Evolutionary conservation across 2,888 invertebrate genomes (phyloP), one percentile per base, ranked within the genome.

Genomic region (Drosophila flavopinicola): DNA sequence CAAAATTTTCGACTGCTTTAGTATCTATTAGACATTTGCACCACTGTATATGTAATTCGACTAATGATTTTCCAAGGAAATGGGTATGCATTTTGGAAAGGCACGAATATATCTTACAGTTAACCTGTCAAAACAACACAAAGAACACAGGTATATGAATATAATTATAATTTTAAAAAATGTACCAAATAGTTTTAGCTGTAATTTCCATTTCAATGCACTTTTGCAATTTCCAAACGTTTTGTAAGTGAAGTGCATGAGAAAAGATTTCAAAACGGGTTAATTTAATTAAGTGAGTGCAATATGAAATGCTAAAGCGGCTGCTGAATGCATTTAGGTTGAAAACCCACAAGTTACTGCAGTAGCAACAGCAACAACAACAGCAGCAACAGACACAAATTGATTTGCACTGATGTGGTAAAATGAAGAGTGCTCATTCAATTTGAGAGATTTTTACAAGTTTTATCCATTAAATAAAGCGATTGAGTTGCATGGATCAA

Each of bases 401-500:
- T 56, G 57, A 66, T 65, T 54, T 52, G 30, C 48, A 70, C 63
- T 35, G 63, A 82, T 76, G 51, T 24, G 39, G 59, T 49, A 49
- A 73, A 70, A 68, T 63, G 61, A 65, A 75, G 73, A 66, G 64
- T 61, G 60, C 70, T 63, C 74, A 73, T 59, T 75, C 66, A 73
- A 65, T 56, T 39, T 10, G 33, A 49, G 53, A 53, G 35, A 60
- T 66, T 44, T 52, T 11, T 60, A 78, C 78, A 78, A 73, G 72
- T 70, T 79, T 78, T 79, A 56, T 69, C 78, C 78, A 78, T 78
- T 78, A 78, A 70, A 64, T 56, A 42, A 58, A 77, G 66, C 61
- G 54, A 58, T 48, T 68, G 51, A 44, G 29, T 24, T 54, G 29
- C 59, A 66, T 47, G 48, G 66, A 56, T 63, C 60, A 60, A 66